These are phyloP conservation scores for Xerus rutilus DNA, from an alignment of 2,797 vertebrate genomes.

Conservation along the genomic window DNA sequence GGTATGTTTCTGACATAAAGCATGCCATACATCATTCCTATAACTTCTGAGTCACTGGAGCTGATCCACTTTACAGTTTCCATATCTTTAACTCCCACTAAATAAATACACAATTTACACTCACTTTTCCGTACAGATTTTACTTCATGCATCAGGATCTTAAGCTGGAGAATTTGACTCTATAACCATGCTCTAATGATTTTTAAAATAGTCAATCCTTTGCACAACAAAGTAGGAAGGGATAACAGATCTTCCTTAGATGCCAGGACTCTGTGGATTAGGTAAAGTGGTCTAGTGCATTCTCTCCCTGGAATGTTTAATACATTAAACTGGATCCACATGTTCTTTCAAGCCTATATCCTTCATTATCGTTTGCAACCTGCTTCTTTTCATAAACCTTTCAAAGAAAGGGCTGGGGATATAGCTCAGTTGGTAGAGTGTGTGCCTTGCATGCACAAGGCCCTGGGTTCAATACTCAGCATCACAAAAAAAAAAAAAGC, in stretches of 20 bases:
- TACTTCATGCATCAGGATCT: neutral
- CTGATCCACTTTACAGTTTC: neutral
- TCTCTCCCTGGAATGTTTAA: neutral
- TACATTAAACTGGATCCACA: constrained; percentile 17
- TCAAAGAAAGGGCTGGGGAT: neutral
- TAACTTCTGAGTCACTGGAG: constrained; percentile 20
- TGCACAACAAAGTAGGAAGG: neutral
- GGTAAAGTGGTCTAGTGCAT: neutral
- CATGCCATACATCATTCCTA: neutral
- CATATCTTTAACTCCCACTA: constrained; percentile 15
- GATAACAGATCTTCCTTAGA: neutral
- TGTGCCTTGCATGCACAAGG: too few relatives aligned
- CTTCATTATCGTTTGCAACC: neutral
- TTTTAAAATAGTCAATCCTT: neutral
- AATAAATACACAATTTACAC: neutral
- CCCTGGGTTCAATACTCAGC: too few relatives aligned
- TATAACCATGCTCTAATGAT: neutral
- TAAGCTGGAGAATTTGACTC: neutral
- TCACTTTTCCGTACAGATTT: constrained; percentile 41
- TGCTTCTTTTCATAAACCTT: constrained; percentile 51
- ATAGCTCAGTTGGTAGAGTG: too few relatives aligned
- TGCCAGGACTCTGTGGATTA: neutral
- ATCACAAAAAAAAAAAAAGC: too few relatives aligned
- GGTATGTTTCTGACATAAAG: constrained; percentile 6
- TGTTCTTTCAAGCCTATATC: constrained; percentile 5